Base-by-base conservation (phyloP, 2,888 invertebrate genomes). In the Pecten maximus region DNA sequence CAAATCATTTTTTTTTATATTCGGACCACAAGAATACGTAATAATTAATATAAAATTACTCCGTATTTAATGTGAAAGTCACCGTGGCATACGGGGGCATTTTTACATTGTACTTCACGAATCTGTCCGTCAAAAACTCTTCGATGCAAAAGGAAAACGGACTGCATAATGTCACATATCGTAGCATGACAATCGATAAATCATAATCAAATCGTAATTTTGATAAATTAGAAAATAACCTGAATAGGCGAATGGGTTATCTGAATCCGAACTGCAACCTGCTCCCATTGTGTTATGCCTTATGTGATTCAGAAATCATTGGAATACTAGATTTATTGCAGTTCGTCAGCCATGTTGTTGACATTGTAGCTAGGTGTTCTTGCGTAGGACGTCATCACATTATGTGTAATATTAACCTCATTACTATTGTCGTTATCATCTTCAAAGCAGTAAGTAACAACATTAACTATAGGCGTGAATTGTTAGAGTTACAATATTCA, bases 301-400 rank as follows among this genome's bases (percentile, higher is more conserved):
- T 35, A 48, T 44, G n/a, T 2, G 19, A 40, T 87, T 50, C 10
- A 40, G 40, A 12, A 40, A 50, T 28, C 40, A 88, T 40, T 35
- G 40, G 19, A 19, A 40, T 19, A 35, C 3, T 28, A 6, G 19
- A 23, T 39, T 8, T 28, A 28, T 87, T 35, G 19, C n/a, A 12
- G 28, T 19, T 1, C 44, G 48, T 44, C 88, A 89, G 90, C 92
- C 91, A 92, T 91, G 87, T 90, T 92, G 92, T 92, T 92, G 91
- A 92, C 88, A 87, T 87, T 48, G 88, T 88, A 86, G 87, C 44
- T 88, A 44, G 86, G 90, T 86, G 40, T 39, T 28, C 28, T 88
- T 87, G 90, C n/a, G 87, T n/a, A 48, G 40, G 35, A 88, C 90
- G 90, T 90, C 90, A 90, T 88, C 87, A 48, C 0, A 48, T 60